These are phyloP conservation scores for Entomobrya proxima DNA, from an alignment of 2,888 invertebrate species.

Conservation along the genomic window DNA sequence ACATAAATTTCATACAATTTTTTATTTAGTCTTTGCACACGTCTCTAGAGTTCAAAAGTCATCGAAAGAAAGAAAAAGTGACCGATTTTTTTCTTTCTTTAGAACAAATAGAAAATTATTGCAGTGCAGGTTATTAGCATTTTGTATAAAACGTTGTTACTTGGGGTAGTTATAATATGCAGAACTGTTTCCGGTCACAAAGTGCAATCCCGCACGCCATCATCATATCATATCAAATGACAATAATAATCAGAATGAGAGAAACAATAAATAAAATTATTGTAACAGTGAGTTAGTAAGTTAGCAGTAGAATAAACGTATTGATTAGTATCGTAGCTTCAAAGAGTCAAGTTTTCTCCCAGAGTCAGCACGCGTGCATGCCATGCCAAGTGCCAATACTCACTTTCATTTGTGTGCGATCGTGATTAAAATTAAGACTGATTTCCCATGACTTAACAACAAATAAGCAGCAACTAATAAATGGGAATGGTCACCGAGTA, in stretches of 20 bases:
- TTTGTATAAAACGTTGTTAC: no score
- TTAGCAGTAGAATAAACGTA: no score
- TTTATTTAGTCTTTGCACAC: neutral
- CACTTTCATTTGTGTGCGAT: conserved; percentile 27
- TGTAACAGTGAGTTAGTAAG: no score
- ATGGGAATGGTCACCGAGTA: neutral
- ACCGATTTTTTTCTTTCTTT: conserved; percentile 32
- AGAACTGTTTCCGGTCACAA: neutral
- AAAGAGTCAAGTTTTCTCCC: conserved; percentile 1
- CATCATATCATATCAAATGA: neutral
- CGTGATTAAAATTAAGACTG: neutral
- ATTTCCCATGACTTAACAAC: neutral
- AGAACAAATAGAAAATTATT: neutral
- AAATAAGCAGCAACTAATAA: neutral
- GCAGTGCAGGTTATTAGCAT: neutral
- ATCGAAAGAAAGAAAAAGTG: conserved; percentile 44
- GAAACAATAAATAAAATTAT: no score
- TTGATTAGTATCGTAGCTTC: neutral
- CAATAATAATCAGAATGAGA: no score
- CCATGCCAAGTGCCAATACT: neutral
- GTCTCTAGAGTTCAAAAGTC: neutral
- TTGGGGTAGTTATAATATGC: neutral
- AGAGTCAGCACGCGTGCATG: no score
- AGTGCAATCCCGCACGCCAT: neutral
- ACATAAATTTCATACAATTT: neutral